Base-by-base conservation (phyloP, 2,113 vertebrate genomes). In the Acrocephalus kingi region DNA sequence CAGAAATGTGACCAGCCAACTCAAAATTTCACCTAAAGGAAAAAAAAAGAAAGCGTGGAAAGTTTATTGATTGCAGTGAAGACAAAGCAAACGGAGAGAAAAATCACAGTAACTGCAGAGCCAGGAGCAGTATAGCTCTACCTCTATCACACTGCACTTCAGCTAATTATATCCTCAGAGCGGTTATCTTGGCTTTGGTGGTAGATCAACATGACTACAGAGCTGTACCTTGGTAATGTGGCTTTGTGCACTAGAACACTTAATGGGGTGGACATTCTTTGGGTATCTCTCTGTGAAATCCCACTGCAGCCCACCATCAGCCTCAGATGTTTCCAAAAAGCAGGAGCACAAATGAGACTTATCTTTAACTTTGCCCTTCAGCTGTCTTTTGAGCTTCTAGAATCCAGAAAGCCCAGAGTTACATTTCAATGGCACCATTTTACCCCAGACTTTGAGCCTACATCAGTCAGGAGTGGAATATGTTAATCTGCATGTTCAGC, bases 161-260 rank as follows among this genome's bases (percentile, higher is more conserved):
- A 49, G 14, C 12, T 84, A 63, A 64, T 48, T 56, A 39, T 19
- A 63, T 18, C 17, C 11, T 12, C 7, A 59, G 27, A 30, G 5
- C 43, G 21, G 68, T 58, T 14, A 17, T 16, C n/a, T 46, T 62
- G n/a, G 13, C 13, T 81, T 71, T 67, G 25, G 15, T 74, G 27
- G 30, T 33, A 69, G 21, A 13, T 23, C 37, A n/a, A 27, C 19
- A 33, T 0, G 0, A 11, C 45, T 91, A 19, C 23, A 39, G 49
- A 73, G 24, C 25, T 51, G 22, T 6, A 48, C 18, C 35, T 0
- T 0, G 11, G 16, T 63, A 8, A 13, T 21, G 22, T 5, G 15
- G 24, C 20, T 89, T 69, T 62, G 33, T 17, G 14, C 6, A 18
- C 6, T 33, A 51, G 18, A 84, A 49, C 17, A 7, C 25, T 25